These are phyloP conservation scores for Lasioglossum lativentre DNA, from an alignment of 2,888 invertebrate species.

Conservation along the genomic window DNA sequence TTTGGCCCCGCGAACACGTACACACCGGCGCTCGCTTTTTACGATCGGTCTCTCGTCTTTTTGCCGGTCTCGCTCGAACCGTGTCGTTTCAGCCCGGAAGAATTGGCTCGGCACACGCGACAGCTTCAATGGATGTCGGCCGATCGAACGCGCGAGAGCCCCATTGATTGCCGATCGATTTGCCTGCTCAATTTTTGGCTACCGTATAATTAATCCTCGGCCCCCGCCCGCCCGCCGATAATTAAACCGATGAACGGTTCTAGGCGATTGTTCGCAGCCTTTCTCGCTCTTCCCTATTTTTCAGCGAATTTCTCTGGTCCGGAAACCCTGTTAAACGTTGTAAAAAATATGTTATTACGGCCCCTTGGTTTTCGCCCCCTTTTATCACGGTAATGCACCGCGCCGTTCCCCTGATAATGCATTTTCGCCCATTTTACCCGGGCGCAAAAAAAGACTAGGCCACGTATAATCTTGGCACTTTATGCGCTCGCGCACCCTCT, in stretches of 20 bases:
- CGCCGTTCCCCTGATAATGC: slow-evolving; percentile 51
- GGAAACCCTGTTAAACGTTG: slow-evolving; percentile 48
- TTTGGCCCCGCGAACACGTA: slow-evolving; percentile 20
- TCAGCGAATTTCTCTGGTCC: slow-evolving; percentile 27
- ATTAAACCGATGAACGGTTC: slow-evolving; percentile 40
- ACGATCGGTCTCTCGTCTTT: not conserved
- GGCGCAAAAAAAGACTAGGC: slow-evolving; percentile 31
- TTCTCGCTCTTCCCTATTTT: slow-evolving; percentile 16
- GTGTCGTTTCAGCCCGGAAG: slow-evolving; percentile 3
- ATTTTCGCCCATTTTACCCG: slow-evolving; percentile 60
- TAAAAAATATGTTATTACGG: slow-evolving; percentile 62
- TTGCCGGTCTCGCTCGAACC: not conserved
- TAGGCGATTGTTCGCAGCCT: slow-evolving; percentile 28
- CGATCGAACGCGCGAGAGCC: not conserved
- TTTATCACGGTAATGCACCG: slow-evolving; percentile 63
- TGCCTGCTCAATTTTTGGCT: slow-evolving; percentile 19
- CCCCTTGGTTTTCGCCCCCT: slow-evolving; percentile 48
- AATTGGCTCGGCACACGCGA: slow-evolving; percentile 13
- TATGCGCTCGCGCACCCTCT: slow-evolving; percentile 35
- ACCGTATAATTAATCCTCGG: slow-evolving; percentile 32
- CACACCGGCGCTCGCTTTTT: slow-evolving; percentile 15
- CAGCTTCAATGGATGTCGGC: slow-evolving; percentile 1
- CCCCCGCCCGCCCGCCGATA: not conserved
- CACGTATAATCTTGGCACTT: slow-evolving; percentile 63
- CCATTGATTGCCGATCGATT: slow-evolving; percentile 6